A percentile compares a stretch with the other conserved stretches of the same genome.
phyloP scores from a whole-genome alignment of 2,888 invertebrate species.

The Diploptera punctata region DNA sequence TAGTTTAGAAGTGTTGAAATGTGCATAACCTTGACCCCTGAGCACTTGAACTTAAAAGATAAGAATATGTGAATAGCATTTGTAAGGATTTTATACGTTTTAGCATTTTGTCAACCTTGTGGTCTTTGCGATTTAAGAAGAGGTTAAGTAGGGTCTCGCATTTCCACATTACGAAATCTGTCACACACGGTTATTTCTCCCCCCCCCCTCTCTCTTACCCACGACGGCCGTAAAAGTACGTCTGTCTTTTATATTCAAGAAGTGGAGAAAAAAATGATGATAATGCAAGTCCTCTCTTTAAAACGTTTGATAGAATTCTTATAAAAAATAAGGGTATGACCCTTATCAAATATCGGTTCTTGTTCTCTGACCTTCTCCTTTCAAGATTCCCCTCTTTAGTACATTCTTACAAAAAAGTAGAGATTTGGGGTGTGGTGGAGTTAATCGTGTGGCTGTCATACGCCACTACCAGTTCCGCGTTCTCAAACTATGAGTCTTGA shows the following conservation, averaged over 20 bases:
- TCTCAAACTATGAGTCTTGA: too few relatives aligned
- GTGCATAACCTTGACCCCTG: neutral
- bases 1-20: neutral
- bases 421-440: neutral
- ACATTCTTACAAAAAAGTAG: neutral
- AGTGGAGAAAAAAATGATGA: neutral
- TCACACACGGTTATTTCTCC: neutral
- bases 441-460: conserved; percentile 17
- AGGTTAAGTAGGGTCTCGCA: conserved; percentile 22
- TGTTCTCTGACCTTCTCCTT: neutral
- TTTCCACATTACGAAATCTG: too few relatives aligned
- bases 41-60: neutral
- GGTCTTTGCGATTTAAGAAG: neutral
- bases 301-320: neutral
- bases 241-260: neutral
- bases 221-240: neutral
- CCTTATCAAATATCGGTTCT: neutral
- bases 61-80: neutral
- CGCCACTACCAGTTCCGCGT: too few relatives aligned
- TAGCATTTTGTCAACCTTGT: conserved; percentile 20
- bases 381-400: neutral
- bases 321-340: conserved; percentile 3
- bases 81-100: conserved; percentile 12
- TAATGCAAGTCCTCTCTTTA: neutral
- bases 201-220: neutral